Evolutionary conservation across 1,140 invertebrate genomes (phyloP).

Genomic region (Sycophila sp.): DNA sequence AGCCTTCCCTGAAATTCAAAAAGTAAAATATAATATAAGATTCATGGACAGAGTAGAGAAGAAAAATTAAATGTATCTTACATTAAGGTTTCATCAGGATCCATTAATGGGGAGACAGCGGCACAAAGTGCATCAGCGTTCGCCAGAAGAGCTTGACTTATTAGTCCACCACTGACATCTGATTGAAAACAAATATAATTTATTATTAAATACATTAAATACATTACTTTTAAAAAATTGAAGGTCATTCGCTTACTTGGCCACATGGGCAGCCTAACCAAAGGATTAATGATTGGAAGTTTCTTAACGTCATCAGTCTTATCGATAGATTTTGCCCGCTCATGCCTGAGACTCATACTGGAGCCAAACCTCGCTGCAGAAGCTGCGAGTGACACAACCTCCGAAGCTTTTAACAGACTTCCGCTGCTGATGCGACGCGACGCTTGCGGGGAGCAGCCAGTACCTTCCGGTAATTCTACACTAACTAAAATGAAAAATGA

Average conservation of each 20-base stretch:
- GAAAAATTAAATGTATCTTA: constrained; percentile 63
- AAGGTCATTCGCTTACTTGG: constrained; percentile 76
- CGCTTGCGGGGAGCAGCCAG: constrained; percentile 75
- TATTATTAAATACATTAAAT: constrained; percentile 8
- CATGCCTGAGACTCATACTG: constrained; percentile 56
- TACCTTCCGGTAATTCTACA: constrained; percentile 58
- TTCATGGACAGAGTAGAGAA: too few relatives aligned
- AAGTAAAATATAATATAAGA: constrained; percentile 16
- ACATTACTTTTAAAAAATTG: background rate
- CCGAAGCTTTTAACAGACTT: constrained; percentile 77
- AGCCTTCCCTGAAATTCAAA: constrained; percentile 80
- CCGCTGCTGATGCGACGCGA: constrained; percentile 81
- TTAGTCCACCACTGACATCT: constrained; percentile 77
- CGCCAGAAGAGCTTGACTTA: constrained; percentile 90
- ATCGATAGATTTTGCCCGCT: constrained; percentile 65
- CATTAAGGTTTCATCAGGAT: constrained; percentile 88
- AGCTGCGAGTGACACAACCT: constrained; percentile 67
- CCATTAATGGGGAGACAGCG: constrained; percentile 91
- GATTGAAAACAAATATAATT: constrained; percentile 39
- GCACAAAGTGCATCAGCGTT: constrained; percentile 97
- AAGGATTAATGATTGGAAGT: constrained; percentile 89
- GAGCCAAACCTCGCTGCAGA: constrained; percentile 67
- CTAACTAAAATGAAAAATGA: constrained; percentile 49
- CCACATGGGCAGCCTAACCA: constrained; percentile 87
- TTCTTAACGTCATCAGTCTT: constrained; percentile 72